Conservation (phyloP, 2,888 invertebrate species). For the Lasioglossum vierecki region DNA sequence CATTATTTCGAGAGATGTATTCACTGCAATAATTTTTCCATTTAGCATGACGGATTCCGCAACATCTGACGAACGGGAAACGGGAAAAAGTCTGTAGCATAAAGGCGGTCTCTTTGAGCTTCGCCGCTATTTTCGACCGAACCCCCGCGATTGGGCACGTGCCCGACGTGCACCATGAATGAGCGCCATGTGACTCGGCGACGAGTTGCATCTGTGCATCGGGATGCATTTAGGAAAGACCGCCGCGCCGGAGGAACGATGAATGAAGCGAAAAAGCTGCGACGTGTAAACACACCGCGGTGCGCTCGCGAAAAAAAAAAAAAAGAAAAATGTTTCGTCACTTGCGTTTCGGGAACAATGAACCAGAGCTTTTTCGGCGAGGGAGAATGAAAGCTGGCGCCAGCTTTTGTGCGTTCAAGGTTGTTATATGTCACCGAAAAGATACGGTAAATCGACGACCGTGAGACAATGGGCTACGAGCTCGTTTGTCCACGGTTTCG, state of each 20-base stretch:
- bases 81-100: neutral
- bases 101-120: neutral
- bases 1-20: neutral
- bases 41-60: neutral
- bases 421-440: constrained; percentile 1
- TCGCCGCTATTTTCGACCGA: neutral
- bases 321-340: neutral
- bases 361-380: neutral
- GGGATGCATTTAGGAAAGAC: constrained; percentile 52
- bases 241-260: constrained; percentile 29
- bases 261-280: constrained; percentile 56
- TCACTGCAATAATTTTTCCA: neutral
- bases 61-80: neutral
- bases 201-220: constrained; percentile 39
- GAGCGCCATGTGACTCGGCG: constrained; percentile 54
- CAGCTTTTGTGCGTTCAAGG: neutral
- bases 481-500: neutral
- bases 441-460: constrained; percentile 7
- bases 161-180: constrained; percentile 58
- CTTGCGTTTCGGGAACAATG: constrained; percentile 1
- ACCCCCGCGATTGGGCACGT: neutral
- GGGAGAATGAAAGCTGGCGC: neutral
- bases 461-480: neutral
- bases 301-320: neutral
- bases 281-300: neutral